Conservation (phyloP, 1,140 invertebrate species). For the Drosophila orosa region DNA sequence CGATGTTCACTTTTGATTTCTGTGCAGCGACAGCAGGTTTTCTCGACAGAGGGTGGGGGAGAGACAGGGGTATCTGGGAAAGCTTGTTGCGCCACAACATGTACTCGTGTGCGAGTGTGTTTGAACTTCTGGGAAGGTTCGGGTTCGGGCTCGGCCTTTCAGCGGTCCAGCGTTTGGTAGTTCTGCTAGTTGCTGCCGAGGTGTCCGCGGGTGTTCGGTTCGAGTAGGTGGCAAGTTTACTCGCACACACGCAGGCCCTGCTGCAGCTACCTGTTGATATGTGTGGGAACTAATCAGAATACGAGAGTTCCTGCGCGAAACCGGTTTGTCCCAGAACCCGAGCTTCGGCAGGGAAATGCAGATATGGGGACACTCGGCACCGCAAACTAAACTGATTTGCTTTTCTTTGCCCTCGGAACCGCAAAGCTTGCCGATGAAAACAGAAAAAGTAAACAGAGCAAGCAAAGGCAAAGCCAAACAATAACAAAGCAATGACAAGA, state of each 20-base stretch:
- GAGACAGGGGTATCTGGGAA: neutral
- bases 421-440: neutral
- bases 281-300: conserved; percentile 52
- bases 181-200: conserved; percentile 16
- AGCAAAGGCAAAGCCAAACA: conserved; percentile 30
- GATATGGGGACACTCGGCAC: neutral
- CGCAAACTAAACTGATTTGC: neutral
- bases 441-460: conserved; percentile 29
- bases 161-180: conserved; percentile 38
- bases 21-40: conserved; percentile 79
- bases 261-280: conserved; percentile 52
- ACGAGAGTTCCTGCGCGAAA: conserved; percentile 29
- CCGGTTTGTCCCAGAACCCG: conserved; percentile 22
- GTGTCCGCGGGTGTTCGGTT: conserved; percentile 29
- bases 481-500: conserved; percentile 23
- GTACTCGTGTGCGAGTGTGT: conserved; percentile 13
- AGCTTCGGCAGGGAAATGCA: conserved; percentile 7
- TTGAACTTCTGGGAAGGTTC: conserved; percentile 55
- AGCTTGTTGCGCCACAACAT: conserved; percentile 54
- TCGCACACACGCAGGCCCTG: conserved; percentile 19
- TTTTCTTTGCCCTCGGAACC: conserved; percentile 1
- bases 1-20: conserved; percentile 82
- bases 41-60: neutral
- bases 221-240: conserved; percentile 49
- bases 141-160: conserved; percentile 13